Conservation (phyloP, 1,140 invertebrate species). For the Ostrea denselamellosa region DNA sequence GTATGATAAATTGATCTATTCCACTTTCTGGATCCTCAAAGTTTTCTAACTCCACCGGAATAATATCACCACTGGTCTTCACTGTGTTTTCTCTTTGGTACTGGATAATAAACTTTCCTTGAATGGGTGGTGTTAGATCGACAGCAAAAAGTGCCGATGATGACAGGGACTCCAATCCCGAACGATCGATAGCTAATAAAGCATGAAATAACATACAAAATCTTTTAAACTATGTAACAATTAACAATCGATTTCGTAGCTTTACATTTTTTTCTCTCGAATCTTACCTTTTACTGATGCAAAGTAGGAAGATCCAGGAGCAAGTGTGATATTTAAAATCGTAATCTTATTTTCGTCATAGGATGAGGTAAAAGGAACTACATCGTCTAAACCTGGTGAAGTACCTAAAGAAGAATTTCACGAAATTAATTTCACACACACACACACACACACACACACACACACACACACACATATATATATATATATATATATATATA, state of each 20-base stretch:
- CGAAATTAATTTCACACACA: too few relatives aligned
- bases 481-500: too few relatives aligned
- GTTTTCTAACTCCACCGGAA: neutral
- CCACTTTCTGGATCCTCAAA: slow-evolving; percentile 25
- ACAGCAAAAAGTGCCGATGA: neutral
- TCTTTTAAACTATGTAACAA: neutral
- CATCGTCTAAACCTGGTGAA: neutral
- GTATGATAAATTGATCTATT: neutral
- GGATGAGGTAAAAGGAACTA: neutral
- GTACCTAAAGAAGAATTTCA: neutral
- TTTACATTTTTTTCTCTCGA: neutral
- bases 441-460: too few relatives aligned
- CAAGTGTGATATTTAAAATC: neutral
- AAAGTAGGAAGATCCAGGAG: neutral
- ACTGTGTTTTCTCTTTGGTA: neutral
- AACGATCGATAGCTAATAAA: neutral
- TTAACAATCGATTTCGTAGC: neutral
- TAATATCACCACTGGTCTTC: neutral
- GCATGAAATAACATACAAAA: neutral
- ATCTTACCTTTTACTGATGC: neutral
- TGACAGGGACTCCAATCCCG: neutral
- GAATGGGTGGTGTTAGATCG: neutral
- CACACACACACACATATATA: too few relatives aligned
- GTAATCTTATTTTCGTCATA: neutral
- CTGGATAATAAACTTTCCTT: neutral